Base-by-base conservation (phyloP, 2,113 vertebrate species). In the Oryzias woworae region DNA sequence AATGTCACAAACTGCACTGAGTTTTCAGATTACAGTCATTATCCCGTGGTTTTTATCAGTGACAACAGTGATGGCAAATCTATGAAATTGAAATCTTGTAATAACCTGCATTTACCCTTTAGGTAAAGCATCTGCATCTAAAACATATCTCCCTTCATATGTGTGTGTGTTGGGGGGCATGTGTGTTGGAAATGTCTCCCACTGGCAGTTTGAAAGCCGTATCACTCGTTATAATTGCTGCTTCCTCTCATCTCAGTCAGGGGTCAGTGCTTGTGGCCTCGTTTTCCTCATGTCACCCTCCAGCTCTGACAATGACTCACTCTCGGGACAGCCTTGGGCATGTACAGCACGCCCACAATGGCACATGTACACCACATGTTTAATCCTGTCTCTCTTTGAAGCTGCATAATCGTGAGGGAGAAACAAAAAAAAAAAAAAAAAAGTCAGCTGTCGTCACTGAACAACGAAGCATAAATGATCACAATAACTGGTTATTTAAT, bases 161-260 rank as follows among this genome's bases (percentile, higher is more conserved):
- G 57, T 55, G 46, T 58, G 41, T 58, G 51, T 58, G 8, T 10
- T 10, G 36, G 31, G 36, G 36, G 36, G 36, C 36, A 36, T 36
- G 52, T 65, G 51, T 24, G 44, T 49, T 42, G 28, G 36, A 71
- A 54, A 53, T 54, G 49, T 65, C 61, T 55, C 67, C 64, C 59
- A 65, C 62, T 71, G 75, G 75, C 77, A 48, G 23, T 60, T 24
- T 79, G 77, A 81, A 71, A 85, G 66, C 71, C 47, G 58, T 61
- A 72, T 75, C 76, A 86, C 80, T 75, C 62, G 51, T 66, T 47
- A 31, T 85, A 87, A 88, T 87, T 85, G 83, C 79, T 56, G 81
- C 53, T 50, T 69, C 59, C 61, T 73, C 71, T 80, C 55, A 57
- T 58, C 66, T 49, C 62, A 77, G 73, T 53, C 59, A 83, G 81